Evolutionary conservation across 1,140 invertebrate genomes (phyloP).

Genomic region (Sitophilus oryzae): DNA sequence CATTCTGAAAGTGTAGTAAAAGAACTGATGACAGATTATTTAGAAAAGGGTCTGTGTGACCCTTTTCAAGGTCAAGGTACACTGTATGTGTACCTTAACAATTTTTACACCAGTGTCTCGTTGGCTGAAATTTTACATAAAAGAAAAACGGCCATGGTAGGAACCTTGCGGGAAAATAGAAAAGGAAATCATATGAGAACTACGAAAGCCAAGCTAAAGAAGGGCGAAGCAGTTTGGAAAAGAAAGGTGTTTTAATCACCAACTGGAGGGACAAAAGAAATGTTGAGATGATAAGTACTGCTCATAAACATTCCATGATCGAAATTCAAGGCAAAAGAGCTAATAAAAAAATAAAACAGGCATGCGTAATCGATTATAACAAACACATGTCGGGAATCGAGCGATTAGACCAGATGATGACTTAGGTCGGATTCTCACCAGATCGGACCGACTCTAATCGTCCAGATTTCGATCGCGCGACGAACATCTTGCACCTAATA

Average conservation of each 20-base stretch:
- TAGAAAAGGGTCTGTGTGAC: background rate
- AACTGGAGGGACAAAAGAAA: background rate
- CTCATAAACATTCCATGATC: no score
- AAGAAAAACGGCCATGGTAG: background rate
- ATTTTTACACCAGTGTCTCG: constrained; percentile 5
- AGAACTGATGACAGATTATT: constrained; percentile 2
- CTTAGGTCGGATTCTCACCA: no score
- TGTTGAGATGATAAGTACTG: no score
- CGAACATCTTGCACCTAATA: no score
- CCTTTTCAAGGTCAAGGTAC: no score
- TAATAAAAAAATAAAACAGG: no score
- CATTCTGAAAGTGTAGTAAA: constrained; percentile 1
- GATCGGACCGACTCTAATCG: no score
- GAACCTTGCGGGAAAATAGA: constrained; percentile 2
- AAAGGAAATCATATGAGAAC: background rate
- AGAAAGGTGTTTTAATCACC: background rate
- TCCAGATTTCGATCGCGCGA: no score
- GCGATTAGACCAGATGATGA: constrained; percentile 10
- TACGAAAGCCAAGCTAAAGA: background rate
- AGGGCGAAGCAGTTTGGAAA: background rate
- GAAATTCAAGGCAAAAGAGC: background rate
- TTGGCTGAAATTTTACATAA: background rate
- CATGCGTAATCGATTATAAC: no score
- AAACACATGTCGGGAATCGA: constrained; percentile 15
- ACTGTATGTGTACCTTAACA: background rate